Evolutionary conservation across 2,888 invertebrate species (phyloP), one percentile per base, ranked within the genome.

Genomic region (Scelioninae gen. 1): DNA sequence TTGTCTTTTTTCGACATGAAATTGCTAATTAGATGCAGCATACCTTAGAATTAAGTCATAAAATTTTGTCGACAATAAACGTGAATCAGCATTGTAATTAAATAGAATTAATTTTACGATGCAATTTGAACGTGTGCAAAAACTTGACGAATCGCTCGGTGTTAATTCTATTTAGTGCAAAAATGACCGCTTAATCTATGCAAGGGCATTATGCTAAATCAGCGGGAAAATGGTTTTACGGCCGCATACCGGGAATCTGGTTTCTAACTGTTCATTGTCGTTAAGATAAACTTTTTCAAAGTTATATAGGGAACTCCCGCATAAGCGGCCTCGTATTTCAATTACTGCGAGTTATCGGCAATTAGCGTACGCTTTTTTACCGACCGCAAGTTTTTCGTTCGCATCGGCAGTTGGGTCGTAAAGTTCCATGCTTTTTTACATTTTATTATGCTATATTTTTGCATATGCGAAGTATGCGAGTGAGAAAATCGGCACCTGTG

Each of bases 211-310:
- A 62, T 63, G 63, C 38, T 77, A 69, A 78, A 78, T 63, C 62
- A 65, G 34, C 77, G 45, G 49, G 63, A 38, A 76, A 66, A 60
- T 58, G 40, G 29, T n/a, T 76, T 76, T 76, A 76, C 66, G 23
- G 16, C 11, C 32, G 38, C 31, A 23, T 23, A 23, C 43, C 43
- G 47, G 16, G 58, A 69, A 62, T 62, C 77, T 69, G 10, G 53
- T 78, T 78, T 66, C 72, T 74, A 74, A 80, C 80, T 80, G 74
- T 80, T 74, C 56, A 53, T 74, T 63, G 74, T 69, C 62, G 47
- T 68, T 74, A 75, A 68, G 72, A 51, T n/a, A 15, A n/a, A 32
- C 13, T 66, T 68, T 47, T 68, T 23, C 23, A 23, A 23, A 23
- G 23, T 7, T 15, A 1, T 11, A 1, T 6, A 32, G 31, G 7